Evolutionary conservation across 2,113 vertebrate species (phyloP).

Genomic region (Excalfactoria chinensis): DNA sequence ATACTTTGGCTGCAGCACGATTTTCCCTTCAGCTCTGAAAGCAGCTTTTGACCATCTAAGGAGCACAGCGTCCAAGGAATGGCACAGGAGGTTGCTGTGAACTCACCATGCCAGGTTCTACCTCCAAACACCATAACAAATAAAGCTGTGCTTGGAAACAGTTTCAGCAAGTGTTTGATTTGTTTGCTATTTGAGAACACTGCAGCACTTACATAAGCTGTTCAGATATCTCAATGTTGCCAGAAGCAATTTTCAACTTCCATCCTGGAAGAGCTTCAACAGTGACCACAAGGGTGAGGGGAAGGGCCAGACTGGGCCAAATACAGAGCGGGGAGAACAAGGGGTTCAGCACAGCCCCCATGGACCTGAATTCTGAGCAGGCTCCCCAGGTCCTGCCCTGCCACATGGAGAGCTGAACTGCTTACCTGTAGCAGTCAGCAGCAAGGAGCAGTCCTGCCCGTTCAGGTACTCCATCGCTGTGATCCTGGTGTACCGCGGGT

Average conservation of each 20-base stretch:
- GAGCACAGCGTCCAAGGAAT: fast-evolving
- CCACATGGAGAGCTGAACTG: fast-evolving
- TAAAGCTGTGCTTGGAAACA: neutral
- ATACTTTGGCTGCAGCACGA: neutral
- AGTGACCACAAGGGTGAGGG: neutral
- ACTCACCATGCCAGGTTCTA: fast-evolving
- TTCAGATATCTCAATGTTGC: neutral
- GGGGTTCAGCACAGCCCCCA: neutral
- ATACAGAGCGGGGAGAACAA: fast-evolving
- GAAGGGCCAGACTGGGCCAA: neutral
- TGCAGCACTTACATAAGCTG: neutral
- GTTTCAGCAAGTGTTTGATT: neutral
- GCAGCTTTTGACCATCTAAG: neutral
- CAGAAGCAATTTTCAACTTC: neutral
- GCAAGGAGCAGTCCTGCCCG: slow-evolving; percentile 89
- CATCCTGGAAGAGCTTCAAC: neutral
- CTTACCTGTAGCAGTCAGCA: slow-evolving; percentile 88
- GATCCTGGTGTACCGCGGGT: slow-evolving; percentile 95
- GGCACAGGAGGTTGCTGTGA: fast-evolving
- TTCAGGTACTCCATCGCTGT: slow-evolving; percentile 98
- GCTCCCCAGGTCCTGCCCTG: fast-evolving
- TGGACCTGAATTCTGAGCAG: fast-evolving
- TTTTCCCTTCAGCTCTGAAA: neutral
- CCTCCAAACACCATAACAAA: neutral
- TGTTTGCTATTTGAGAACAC: neutral